Conservation (phyloP, 35 echinoderm and acorn worm species). For the Strongylocentrotus purpuratus region DNA sequence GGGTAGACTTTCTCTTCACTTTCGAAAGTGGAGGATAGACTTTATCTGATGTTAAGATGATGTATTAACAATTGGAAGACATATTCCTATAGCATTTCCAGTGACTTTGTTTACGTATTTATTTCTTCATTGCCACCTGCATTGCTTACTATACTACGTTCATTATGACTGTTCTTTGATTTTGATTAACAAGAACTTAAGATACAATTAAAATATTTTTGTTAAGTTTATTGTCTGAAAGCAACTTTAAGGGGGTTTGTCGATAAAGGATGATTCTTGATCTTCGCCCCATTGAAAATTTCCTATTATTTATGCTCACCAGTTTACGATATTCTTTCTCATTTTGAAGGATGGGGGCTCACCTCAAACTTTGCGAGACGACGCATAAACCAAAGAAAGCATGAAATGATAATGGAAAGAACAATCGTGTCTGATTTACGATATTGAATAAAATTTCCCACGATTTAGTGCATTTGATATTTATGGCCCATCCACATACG, state of each 20-base stretch:
- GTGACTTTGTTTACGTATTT: too few relatives aligned
- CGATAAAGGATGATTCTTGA: neutral
- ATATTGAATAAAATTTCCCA: neutral
- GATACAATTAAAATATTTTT: too few relatives aligned
- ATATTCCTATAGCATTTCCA: too few relatives aligned
- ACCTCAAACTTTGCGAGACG: neutral
- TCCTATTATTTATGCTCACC: neutral
- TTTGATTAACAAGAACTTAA: too few relatives aligned
- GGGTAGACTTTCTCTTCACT: too few relatives aligned
- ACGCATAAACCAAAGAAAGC: neutral
- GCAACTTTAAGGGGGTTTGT: neutral
- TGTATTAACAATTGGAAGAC: too few relatives aligned
- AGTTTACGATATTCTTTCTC: neutral
- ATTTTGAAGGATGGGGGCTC: neutral
- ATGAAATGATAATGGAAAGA: neutral
- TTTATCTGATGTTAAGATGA: too few relatives aligned
- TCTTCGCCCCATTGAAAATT: neutral
- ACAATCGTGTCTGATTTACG: neutral
- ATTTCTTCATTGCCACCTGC: too few relatives aligned
- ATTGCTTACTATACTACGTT: too few relatives aligned
- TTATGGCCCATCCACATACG: neutral
- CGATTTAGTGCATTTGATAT: slow-evolving; percentile 4
- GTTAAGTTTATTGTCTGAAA: neutral
- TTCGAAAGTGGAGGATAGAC: too few relatives aligned
- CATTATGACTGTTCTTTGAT: too few relatives aligned